Conservation (phyloP, 2,113 vertebrate species). For the Symphodus melops region DNA sequence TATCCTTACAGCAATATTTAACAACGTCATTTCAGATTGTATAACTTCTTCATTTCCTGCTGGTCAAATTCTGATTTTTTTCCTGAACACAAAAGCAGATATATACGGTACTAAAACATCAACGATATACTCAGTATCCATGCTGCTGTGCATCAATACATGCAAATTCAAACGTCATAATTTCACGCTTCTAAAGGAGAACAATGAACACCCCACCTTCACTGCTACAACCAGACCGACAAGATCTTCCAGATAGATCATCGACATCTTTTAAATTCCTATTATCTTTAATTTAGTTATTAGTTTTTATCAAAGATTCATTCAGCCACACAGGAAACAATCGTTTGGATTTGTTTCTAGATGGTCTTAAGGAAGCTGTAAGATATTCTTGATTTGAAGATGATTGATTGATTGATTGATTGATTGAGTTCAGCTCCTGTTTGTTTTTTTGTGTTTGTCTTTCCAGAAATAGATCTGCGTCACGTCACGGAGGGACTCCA, state of each 20-base stretch:
- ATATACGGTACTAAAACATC: no score
- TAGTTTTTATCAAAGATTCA: background rate
- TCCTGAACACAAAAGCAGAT: no score
- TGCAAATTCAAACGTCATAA: background rate
- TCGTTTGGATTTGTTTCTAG: no score
- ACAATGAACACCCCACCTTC: background rate
- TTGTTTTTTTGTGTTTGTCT: background rate
- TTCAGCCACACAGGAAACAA: background rate
- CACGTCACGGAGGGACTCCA: background rate
- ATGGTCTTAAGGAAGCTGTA: background rate
- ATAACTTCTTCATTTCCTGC: no score
- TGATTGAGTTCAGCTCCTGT: background rate
- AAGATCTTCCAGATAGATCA: background rate
- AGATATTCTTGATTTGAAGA: background rate
- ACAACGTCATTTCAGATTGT: no score
- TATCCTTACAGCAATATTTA: no score
- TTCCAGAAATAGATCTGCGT: background rate
- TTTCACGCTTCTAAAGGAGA: background rate
- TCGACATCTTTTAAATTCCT: background rate
- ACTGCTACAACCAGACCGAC: background rate
- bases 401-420: background rate
- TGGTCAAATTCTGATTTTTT: no score
- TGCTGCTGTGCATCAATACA: background rate
- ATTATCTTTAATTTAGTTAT: background rate
- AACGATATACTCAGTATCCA: background rate